Base-by-base conservation (phyloP, 92 coral and sea anemone species). In the Plumapathes pennacea region DNA sequence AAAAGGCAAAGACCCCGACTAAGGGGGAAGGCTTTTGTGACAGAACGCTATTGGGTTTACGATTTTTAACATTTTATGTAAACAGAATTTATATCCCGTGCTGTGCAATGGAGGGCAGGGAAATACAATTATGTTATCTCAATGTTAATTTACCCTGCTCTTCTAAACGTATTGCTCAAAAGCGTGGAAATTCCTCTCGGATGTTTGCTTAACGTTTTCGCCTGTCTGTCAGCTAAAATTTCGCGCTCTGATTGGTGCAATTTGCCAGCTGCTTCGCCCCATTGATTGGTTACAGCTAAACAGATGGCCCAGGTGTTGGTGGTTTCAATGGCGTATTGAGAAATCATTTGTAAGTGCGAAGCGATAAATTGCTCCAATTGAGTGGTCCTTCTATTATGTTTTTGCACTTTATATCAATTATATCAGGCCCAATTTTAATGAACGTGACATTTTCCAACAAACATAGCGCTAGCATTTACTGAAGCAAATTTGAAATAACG, bases 341-440 rank as follows among this genome's bases (percentile, higher is more conserved):
- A 58, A 59, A 69, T n/a, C 84, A 70, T 80, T 76, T 60, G 81
- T 50, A 44, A 44, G 63, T 73, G 71, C 57, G 58, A 54, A 74
- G 65, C 45, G 71, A 46, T 38, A 66, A 71, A 83, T 87, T 77
- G 83, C 90, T 68, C 81, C 78, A 87, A 87, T 83, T 87, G 82
- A 83, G 85, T 79, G 75, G 64, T 77, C 69, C 50, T 54, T 65
- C 71, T 50, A 86, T 86, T 86, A 84, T 86, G 57, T 67, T 57
- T 50, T 70, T 64, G 62, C 85, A 86, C 95, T 86, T 79, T 61
- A 82, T 87, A 77, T 82, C 89, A 87, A 87, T 87, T 83, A 83
- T 25, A 64, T 59, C 30, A 59, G 49, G 52, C 81, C 64, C n/a
- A n/a, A n/a, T n/a, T n/a, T n/a, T n/a, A n/a, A n/a, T n/a, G n/a